Evolutionary conservation across 2,797 vertebrate genomes (phyloP).

Genomic region (Ctenopoma kingsleyae): DNA sequence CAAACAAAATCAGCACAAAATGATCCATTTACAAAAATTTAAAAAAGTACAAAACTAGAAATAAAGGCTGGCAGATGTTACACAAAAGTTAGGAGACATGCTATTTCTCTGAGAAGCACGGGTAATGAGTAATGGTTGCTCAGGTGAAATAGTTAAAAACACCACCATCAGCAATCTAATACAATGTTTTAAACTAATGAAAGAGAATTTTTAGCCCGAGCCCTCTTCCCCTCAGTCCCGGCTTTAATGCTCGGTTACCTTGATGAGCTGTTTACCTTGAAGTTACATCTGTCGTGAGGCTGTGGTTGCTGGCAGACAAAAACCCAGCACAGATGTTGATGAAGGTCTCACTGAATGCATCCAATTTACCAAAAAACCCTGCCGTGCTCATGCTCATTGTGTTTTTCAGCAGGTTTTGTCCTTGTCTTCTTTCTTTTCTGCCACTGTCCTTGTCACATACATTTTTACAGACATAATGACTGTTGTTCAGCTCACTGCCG

Average conservation of each 20-base stretch:
- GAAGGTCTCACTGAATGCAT: slow-evolving; percentile 18
- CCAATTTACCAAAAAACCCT: background rate
- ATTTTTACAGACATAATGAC: too few relatives aligned
- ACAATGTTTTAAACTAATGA: too few relatives aligned
- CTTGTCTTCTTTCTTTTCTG: too few relatives aligned
- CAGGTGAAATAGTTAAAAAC: background rate
- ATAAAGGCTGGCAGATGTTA: background rate
- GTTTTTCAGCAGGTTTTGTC: too few relatives aligned
- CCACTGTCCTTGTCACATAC: too few relatives aligned
- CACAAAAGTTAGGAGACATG: too few relatives aligned
- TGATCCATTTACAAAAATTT: background rate
- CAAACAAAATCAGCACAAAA: slow-evolving; percentile 18
- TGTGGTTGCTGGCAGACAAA: slow-evolving; percentile 13
- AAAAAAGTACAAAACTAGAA: background rate
- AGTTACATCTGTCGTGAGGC: slow-evolving; percentile 24
- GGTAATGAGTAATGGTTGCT: too few relatives aligned
- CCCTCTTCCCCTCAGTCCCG: background rate
- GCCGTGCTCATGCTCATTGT: too few relatives aligned
- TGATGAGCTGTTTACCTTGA: slow-evolving; percentile 38
- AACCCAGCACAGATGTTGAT: slow-evolving; percentile 33
- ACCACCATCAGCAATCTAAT: too few relatives aligned
- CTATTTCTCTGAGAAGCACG: too few relatives aligned
- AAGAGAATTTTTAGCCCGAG: background rate
- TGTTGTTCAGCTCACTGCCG: too few relatives aligned
- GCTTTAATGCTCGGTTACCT: slow-evolving; percentile 4